Evolutionary conservation across 2,888 invertebrate species (phyloP).

Genomic region (Diploptera punctata): DNA sequence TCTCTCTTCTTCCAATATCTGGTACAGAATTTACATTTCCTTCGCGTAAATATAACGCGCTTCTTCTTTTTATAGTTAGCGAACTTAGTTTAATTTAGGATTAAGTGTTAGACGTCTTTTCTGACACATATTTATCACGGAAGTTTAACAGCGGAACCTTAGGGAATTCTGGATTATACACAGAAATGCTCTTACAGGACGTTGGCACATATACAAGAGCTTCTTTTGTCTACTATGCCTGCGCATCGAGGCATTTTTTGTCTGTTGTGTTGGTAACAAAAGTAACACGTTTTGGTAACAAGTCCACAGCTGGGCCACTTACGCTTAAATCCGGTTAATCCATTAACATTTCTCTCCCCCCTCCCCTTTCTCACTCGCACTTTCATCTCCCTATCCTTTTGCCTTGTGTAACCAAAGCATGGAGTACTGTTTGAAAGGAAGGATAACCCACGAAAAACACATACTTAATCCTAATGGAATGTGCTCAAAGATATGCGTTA

Average conservation of each 20-base stretch:
- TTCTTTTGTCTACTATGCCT: background rate
- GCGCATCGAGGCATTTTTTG: background rate
- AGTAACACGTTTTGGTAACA: conserved; percentile 21
- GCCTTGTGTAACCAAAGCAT: background rate
- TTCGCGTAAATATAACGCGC: background rate
- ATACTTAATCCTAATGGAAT: conserved; percentile 11
- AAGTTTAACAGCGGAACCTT: conserved; percentile 2
- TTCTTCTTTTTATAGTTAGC: background rate
- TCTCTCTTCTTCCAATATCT: background rate
- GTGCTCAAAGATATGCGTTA: background rate
- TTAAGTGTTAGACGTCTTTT: background rate
- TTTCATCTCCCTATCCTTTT: too few relatives aligned
- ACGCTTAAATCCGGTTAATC: conserved; percentile 15
- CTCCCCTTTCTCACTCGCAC: too few relatives aligned
- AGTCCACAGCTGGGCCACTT: conserved; percentile 14
- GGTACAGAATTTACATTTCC: background rate
- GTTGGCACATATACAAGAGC: conserved; percentile 4
- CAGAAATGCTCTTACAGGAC: conserved; percentile 25
- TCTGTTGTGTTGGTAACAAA: conserved; percentile 3
- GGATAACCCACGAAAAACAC: background rate
- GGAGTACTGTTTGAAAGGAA: background rate
- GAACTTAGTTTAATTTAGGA: conserved; percentile 3
- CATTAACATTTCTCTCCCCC: conserved; percentile 18
- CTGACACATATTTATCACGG: conserved; percentile 11
- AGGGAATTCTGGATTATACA: conserved; percentile 10